Conservation (phyloP, 2,888 invertebrate genomes). For the Phyllotreta cruciferae region DNA sequence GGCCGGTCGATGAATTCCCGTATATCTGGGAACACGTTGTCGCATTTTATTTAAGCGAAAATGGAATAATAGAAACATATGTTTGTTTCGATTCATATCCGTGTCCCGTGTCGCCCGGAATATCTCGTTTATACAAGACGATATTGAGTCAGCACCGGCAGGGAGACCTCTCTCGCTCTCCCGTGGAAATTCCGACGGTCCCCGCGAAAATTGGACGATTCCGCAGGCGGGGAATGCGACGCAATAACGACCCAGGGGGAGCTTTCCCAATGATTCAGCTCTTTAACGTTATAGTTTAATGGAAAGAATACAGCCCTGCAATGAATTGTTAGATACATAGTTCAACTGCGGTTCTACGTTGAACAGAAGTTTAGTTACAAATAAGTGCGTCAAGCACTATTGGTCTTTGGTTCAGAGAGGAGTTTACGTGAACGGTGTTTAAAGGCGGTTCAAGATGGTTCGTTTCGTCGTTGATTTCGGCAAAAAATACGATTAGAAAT, state of each 20-base stretch:
- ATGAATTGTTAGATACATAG: too few species aligned
- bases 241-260: constrained; percentile 4
- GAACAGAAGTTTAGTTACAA: too few species aligned
- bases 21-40: constrained; percentile 17
- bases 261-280: constrained; percentile 25
- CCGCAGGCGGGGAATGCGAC: constrained; percentile 22
- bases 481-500: too few species aligned
- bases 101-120: constrained; percentile 26
- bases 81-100: constrained; percentile 32
- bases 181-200: constrained; percentile 20
- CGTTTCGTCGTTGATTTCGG: too few species aligned
- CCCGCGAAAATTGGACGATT: constrained; percentile 26
- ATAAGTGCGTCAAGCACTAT: too few species aligned
- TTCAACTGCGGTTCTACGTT: too few species aligned
- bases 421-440: too few species aligned
- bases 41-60: constrained; percentile 35
- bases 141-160: constrained; percentile 30
- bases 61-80: constrained; percentile 37
- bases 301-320: too few species aligned
- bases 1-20: constrained; percentile 21
- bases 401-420: too few species aligned
- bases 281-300: constrained; percentile 22
- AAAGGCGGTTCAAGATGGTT: too few species aligned
- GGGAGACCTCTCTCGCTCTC: background rate
- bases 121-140: constrained; percentile 30